Evolutionary conservation across 2,113 vertebrate genomes (phyloP).

Genomic region (Odontesthes bonariensis): DNA sequence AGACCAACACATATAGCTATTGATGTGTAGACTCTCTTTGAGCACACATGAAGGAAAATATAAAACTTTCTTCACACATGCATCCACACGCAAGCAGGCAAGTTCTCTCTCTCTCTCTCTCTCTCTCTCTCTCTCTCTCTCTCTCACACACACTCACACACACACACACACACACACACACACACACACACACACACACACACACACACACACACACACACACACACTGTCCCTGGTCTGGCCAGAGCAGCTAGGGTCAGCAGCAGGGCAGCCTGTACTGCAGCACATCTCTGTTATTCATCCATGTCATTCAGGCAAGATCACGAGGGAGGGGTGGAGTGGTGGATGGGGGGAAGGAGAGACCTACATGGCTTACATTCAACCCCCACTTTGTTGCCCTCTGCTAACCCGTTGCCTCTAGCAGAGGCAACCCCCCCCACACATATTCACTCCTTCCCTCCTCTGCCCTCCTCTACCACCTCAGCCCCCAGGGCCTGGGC

Average conservation of each 20-base stretch:
- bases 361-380: conserved; percentile 67
- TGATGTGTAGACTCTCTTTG: conserved; percentile 16
- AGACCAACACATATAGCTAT: conserved; percentile 7
- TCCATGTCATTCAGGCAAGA: conserved; percentile 80
- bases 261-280: conserved; percentile 70
- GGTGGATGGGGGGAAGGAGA: conserved; percentile 56
- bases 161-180: conserved; percentile 4
- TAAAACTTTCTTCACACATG: conserved; percentile 21
- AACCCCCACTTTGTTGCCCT: conserved; percentile 73
- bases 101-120: neutral
- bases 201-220: conserved; percentile 20
- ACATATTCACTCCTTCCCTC: conserved; percentile 40
- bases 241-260: conserved; percentile 75
- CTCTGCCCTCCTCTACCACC: conserved; percentile 39
- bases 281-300: conserved; percentile 81
- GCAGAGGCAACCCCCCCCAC: conserved; percentile 38
- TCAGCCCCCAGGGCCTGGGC: conserved; percentile 58
- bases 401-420: conserved; percentile 66
- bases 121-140: too few relatives aligned
- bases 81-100: neutral
- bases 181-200: neutral
- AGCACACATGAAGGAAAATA: conserved; percentile 21
- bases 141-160: neutral
- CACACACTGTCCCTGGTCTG: conserved; percentile 53
- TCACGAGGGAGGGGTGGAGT: conserved; percentile 71